Evolutionary conservation across 2,888 invertebrate genomes (phyloP).

Genomic region (Neoaliturus tenellus): DNA sequence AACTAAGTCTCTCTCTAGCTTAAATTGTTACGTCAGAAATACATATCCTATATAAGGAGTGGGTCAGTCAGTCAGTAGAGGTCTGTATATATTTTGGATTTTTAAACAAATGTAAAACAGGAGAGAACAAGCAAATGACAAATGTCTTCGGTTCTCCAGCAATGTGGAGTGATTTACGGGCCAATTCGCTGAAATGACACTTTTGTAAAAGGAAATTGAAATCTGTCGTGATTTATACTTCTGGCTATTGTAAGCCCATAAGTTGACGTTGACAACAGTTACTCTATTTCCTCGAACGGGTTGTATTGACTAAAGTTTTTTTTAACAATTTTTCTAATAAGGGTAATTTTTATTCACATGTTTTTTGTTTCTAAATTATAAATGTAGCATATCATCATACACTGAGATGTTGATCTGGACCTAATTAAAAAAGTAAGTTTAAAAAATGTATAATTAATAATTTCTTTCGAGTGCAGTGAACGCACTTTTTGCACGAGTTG

Average conservation of each 20-base stretch:
- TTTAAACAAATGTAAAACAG: not conserved
- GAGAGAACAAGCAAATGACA: not conserved
- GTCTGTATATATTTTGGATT: too few species aligned
- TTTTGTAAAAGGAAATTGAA: slow-evolving; percentile 26
- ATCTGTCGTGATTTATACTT: not conserved
- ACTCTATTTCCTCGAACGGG: not conserved
- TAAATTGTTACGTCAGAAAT: too few species aligned
- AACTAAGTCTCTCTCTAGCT: too few species aligned
- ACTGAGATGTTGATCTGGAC: too few species aligned
- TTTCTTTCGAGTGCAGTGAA: too few species aligned
- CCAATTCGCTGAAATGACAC: slow-evolving; percentile 10
- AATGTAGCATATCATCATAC: too few species aligned
- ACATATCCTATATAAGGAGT: too few species aligned
- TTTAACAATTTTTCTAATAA: not conserved
- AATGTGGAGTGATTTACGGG: not conserved
- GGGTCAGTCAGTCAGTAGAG: too few species aligned
- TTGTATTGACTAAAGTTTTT: too few species aligned
- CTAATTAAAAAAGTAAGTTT: too few species aligned
- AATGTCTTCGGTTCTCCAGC: not conserved
- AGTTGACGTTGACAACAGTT: not conserved
- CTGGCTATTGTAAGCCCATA: slow-evolving; percentile 3
- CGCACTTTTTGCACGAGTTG: too few species aligned
- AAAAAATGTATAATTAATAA: too few species aligned
- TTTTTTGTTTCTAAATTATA: not conserved
- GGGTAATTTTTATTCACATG: not conserved